A percentile compares a stretch with the other conserved stretches of the same genome.
These are phyloP conservation scores for Thalassarche chlororhynchos DNA, from an alignment of 2,113 vertebrate species.

Conservation along the genomic window DNA sequence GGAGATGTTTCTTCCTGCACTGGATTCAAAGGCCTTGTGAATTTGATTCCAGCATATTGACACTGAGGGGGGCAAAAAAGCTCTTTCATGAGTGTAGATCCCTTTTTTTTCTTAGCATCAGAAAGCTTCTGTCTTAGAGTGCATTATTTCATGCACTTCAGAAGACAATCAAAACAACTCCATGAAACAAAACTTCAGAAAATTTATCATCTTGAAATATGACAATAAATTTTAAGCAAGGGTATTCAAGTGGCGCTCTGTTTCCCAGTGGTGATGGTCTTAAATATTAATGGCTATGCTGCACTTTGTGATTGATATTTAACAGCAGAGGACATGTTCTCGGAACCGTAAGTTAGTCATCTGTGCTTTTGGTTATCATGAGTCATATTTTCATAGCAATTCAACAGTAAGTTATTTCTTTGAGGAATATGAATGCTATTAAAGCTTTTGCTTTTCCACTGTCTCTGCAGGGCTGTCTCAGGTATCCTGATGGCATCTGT, in stretches of 20 bases:
- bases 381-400: not conserved
- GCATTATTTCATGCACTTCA: not conserved
- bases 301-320: not conserved
- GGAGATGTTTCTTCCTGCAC: not conserved
- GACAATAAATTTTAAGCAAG: not conserved
- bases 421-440: not conserved
- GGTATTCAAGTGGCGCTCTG: not conserved
- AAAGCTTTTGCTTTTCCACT: not conserved
- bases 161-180: not conserved
- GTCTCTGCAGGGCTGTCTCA: not conserved
- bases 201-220: not conserved
- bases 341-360: not conserved
- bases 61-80: not conserved
- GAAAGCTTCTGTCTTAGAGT: not conserved
- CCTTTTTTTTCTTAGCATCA: fast-evolving
- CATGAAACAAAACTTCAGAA: not conserved
- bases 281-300: not conserved
- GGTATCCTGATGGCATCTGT: not conserved
- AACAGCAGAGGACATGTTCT: not conserved
- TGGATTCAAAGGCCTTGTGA: not conserved
- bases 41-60: not conserved
- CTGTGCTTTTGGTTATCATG: not conserved
- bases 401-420: not conserved
- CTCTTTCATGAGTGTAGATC: not conserved
- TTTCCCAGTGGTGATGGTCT: not conserved